A percentile compares a stretch with the other conserved stretches of the same genome.
Conservation (phyloP, 2,113 vertebrate species). For the Dicentrarchus labrax region DNA sequence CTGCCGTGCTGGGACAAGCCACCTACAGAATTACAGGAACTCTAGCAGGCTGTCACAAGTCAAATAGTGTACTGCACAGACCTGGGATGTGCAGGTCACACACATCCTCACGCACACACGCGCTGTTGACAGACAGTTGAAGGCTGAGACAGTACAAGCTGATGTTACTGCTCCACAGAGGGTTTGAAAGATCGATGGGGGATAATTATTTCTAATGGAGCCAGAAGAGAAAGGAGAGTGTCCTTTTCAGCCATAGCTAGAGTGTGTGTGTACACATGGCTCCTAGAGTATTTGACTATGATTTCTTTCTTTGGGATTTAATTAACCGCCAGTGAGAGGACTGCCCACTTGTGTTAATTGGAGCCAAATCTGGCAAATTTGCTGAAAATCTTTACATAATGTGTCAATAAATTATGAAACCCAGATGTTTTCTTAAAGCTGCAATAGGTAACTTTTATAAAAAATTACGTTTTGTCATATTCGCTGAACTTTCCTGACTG, state of each 20-base stretch:
- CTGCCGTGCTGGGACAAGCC: conserved; percentile 40
- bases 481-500: too few species aligned
- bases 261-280: conserved; percentile 29
- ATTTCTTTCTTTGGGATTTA: conserved; percentile 20
- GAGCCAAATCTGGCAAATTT: neutral
- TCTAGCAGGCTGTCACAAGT: conserved; percentile 53
- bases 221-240: conserved; percentile 45
- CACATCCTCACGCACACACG: neutral
- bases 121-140: conserved; percentile 54
- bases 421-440: neutral
- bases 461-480: too few species aligned
- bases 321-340: conserved; percentile 33
- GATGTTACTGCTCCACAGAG: conserved; percentile 49
- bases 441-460: too few species aligned
- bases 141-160: conserved; percentile 56
- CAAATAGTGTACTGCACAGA: conserved; percentile 40
- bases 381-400: neutral
- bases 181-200: conserved; percentile 56
- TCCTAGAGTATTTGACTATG: conserved; percentile 23
- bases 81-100: conserved; percentile 41
- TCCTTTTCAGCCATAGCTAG: conserved; percentile 32
- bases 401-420: neutral
- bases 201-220: conserved; percentile 79
- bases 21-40: conserved; percentile 47
- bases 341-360: neutral